These are phyloP conservation scores for Trochalopteron elliotii DNA, from an alignment of 2,113 vertebrate species.

Conservation along the genomic window DNA sequence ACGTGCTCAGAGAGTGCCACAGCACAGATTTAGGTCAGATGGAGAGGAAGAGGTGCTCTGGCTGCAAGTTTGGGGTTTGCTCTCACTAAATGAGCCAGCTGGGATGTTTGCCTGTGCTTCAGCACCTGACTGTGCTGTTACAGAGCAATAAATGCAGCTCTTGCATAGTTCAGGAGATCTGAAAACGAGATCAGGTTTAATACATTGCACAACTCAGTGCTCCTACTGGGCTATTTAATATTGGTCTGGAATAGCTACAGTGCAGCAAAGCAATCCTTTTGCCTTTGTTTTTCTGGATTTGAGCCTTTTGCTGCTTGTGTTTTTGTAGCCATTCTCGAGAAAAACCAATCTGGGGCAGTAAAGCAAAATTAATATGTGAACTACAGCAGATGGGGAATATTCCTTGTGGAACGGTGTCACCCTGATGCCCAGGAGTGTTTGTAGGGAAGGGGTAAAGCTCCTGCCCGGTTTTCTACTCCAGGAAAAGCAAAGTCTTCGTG, in stretches of 20 bases:
- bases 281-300: neutral
- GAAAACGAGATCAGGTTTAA: conserved; percentile 16
- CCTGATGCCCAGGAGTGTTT: neutral
- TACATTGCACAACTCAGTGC: neutral
- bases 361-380: neutral
- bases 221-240: neutral
- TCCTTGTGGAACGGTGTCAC: neutral
- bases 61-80: neutral
- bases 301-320: neutral
- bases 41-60: neutral
- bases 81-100: neutral
- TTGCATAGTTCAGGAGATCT: conserved; percentile 29
- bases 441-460: neutral
- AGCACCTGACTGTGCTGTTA: neutral
- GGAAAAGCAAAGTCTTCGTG: neutral
- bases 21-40: conserved; percentile 12
- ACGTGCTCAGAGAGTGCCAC: neutral
- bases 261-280: neutral
- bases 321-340: neutral
- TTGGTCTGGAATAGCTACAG: neutral
- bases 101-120: neutral
- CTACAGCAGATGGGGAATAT: neutral
- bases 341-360: neutral
- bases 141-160: neutral
- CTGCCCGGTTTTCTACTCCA: neutral